Evolutionary conservation across 1,140 invertebrate genomes (phyloP), one percentile per base, ranked within the genome.

Genomic region (Apis florea): DNA sequence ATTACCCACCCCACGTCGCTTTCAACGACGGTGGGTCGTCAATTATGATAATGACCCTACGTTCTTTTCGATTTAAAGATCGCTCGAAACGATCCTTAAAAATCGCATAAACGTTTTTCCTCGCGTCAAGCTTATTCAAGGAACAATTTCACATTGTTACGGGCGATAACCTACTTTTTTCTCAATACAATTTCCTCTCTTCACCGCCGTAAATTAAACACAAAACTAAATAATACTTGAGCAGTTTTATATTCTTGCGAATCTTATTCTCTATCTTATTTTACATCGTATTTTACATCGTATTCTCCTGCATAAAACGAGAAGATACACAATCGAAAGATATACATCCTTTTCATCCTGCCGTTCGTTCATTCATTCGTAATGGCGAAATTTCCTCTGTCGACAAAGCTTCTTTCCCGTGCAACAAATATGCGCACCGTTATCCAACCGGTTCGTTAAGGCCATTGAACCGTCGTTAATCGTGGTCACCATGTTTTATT

Each of bases 381-480:
- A 51, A 49, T 2, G 21, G 13, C 47, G n/a, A 10, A 12, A 11
- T 24, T 4, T 61, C n/a, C n/a, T 12, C 6, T 0, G 6, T 17
- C 13, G 47, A 2, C 11, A 6, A 1, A 15, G 66, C 40, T n/a
- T 49, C 13, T 68, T 51, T 24, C 13, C 13, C n/a, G 40, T n/a
- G n/a, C 15, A 49, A 15, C 40, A 49, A n/a, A 21, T 47, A 63
- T 63, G 24, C 26, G 21, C 19, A 9, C 17, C 63, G 26, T 10
- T 31, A 64, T 47, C 19, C 63, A 40, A 17, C 21, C 6, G 8
- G 40, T 68, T 68, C 66, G 66, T 68, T 68, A 68, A 21, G n/a
- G 13, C n/a, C 47, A 70, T 70, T 53, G 68, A 70, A 70, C 68
- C 49, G 8, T 12, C 49, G 24, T 53, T 70, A 24, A 70, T 26